Percentiles rank a stretch among this genome's conserved stretches.
phyloP scores from a whole-genome alignment of 2,113 vertebrate genomes.

The Ovibos moschatus region DNA sequence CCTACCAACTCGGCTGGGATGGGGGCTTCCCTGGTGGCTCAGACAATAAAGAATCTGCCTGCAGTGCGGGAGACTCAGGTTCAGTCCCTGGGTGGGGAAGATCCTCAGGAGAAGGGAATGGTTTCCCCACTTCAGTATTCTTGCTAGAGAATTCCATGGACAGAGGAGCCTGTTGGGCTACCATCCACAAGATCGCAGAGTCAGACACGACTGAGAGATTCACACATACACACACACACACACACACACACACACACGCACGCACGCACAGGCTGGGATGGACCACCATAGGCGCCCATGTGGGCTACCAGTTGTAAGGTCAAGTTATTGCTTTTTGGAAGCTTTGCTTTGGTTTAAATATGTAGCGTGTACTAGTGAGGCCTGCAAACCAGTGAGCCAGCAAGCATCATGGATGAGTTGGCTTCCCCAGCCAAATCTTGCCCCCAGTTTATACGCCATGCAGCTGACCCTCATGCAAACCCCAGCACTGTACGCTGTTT shows the following conservation, averaged over 20 bases:
- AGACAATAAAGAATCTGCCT: background rate
- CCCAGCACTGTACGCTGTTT: background rate
- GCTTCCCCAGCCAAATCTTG: accelerated
- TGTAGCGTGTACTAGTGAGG: accelerated
- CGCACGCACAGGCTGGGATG: background rate
- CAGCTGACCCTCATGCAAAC: background rate
- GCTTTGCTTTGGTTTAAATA: background rate
- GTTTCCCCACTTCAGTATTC: background rate
- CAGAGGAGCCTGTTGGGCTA: background rate
- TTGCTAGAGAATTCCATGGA: background rate
- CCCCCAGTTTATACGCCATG: accelerated
- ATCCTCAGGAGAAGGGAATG: background rate
- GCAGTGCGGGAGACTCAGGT: background rate
- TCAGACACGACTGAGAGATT: background rate
- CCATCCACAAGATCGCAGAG: background rate
- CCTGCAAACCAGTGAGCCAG: accelerated
- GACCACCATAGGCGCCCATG: too few species aligned
- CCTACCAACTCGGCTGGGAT: accelerated
- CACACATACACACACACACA: background rate
- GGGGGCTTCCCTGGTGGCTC: background rate
- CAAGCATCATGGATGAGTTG: accelerated
- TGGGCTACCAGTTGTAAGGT: background rate
- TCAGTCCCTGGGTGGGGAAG: background rate
- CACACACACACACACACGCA: too few species aligned
- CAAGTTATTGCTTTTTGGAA: background rate